Conservation (phyloP, 2,797 vertebrate genomes). For the Garrulus glandarius region DNA sequence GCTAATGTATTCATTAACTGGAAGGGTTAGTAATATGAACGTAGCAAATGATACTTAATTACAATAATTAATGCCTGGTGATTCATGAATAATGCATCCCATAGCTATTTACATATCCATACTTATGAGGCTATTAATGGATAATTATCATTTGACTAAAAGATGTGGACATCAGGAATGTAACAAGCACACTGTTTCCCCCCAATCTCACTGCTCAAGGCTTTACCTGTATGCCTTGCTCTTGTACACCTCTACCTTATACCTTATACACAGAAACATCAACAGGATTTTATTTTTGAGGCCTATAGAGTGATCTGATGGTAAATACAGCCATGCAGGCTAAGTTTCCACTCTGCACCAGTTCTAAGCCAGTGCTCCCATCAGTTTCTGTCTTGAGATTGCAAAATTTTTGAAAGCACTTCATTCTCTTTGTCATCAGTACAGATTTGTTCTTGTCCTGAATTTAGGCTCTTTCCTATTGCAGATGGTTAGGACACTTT, state of each 20-base stretch:
- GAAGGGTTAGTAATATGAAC: slow-evolving; percentile 51
- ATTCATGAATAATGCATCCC: slow-evolving; percentile 65
- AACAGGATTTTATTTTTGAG: neutral
- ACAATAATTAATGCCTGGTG: slow-evolving; percentile 66
- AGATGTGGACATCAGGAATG: slow-evolving; percentile 12
- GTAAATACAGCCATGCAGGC: neutral
- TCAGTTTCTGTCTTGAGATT: neutral
- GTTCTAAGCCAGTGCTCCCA: neutral
- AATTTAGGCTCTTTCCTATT: neutral
- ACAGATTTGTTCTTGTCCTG: neutral
- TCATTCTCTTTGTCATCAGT: neutral
- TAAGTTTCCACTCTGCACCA: neutral
- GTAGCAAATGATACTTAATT: slow-evolving; percentile 62
- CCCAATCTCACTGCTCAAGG: neutral
- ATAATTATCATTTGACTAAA: slow-evolving; percentile 49
- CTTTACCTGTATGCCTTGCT: neutral
- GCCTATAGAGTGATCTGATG: neutral
- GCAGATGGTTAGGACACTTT: neutral
- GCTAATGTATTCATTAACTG: slow-evolving; percentile 61
- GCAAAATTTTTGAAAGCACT: neutral
- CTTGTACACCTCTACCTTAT: neutral
- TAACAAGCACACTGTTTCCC: neutral
- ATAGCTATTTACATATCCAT: slow-evolving; percentile 59
- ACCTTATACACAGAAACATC: neutral
- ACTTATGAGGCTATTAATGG: slow-evolving; percentile 25